Conservation (phyloP, 2,797 vertebrate species). For the Psittacula echo region DNA sequence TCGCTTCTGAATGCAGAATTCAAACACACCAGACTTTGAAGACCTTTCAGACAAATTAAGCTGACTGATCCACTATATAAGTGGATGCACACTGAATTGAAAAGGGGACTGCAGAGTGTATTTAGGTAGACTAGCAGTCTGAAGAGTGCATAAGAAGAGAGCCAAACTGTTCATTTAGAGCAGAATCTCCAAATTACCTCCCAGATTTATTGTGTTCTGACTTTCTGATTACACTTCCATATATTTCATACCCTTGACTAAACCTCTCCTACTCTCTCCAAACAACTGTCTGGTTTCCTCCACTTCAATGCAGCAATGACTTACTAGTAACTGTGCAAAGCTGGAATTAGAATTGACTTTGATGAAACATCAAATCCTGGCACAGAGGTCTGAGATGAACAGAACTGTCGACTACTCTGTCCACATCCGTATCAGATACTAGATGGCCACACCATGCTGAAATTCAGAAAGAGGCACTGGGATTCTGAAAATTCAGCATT, state of each 20-base stretch:
- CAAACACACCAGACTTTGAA: background rate
- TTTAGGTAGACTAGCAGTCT: background rate
- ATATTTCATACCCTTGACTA: background rate
- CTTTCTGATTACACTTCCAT: background rate
- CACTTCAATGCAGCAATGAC: background rate
- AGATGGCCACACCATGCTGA: background rate
- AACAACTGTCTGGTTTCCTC: background rate
- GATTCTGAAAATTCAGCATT: background rate
- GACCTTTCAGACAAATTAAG: background rate
- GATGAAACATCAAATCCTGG: background rate
- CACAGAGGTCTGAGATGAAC: background rate
- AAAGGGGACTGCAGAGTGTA: background rate
- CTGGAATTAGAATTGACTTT: background rate
- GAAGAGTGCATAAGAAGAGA: background rate
- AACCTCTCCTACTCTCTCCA: background rate
- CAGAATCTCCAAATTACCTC: background rate
- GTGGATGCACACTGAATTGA: background rate
- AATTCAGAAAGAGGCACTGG: background rate
- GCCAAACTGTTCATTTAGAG: background rate
- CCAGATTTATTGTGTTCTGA: background rate
- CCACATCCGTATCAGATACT: background rate
- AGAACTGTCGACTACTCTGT: background rate
- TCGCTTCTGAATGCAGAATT: background rate
- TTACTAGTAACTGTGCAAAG: background rate
- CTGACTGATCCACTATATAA: background rate